phyloP scores from a whole-genome alignment of 2,797 vertebrate genomes.

The Enteromius radiatus region DNA sequence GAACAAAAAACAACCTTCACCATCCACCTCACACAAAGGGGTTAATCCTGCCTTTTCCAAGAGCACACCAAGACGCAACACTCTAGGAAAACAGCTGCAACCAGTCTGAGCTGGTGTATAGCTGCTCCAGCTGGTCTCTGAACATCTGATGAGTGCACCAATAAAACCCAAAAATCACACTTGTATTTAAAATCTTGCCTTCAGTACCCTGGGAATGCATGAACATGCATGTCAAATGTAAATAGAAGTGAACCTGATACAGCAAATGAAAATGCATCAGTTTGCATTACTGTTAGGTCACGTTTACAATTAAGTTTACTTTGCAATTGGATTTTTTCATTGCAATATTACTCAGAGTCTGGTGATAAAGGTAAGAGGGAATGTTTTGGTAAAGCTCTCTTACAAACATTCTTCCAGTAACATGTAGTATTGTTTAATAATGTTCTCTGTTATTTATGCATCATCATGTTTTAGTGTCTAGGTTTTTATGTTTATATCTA shows the following conservation, averaged over 20 bases:
- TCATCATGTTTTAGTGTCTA: too few species aligned
- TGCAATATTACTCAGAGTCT: background rate
- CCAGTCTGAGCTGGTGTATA: slow-evolving; percentile 4
- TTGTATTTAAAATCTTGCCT: background rate
- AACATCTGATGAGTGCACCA: background rate
- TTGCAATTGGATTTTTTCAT: background rate
- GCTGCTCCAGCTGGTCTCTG: background rate
- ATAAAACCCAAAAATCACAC: background rate
- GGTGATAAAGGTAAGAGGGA: background rate
- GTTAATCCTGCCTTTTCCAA: slow-evolving; percentile 27
- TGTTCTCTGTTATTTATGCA: too few species aligned
- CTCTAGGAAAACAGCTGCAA: slow-evolving; percentile 22
- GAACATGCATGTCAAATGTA: background rate
- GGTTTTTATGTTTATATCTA: too few species aligned
- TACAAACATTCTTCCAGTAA: too few species aligned
- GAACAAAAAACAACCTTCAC: slow-evolving; percentile 42
- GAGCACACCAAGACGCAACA: background rate
- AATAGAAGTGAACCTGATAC: background rate
- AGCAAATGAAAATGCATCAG: background rate
- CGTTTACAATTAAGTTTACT: background rate
- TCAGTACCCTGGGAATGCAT: background rate
- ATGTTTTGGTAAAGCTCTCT: too few species aligned
- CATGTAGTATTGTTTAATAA: too few species aligned
- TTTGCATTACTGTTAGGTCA: background rate
- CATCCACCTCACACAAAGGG: slow-evolving; percentile 4